phyloP scores from a whole-genome alignment of 2,888 invertebrate species.

The Hecatera dysodea region DNA sequence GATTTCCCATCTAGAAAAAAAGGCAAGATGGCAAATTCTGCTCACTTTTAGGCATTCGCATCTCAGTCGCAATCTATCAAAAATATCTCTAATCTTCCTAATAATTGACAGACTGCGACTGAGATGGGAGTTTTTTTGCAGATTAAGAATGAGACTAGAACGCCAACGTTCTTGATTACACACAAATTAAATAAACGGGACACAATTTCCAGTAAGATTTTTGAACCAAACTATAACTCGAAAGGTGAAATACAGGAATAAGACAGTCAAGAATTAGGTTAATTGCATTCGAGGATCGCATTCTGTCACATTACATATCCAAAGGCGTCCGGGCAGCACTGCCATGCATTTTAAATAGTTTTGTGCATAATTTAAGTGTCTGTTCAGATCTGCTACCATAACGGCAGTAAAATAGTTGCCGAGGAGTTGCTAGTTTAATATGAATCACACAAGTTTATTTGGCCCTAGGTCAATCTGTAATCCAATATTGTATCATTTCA shows the following conservation, averaged over 20 bases:
- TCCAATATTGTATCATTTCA: no score
- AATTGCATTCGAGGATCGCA: constrained; percentile 70
- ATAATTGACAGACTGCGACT: no score
- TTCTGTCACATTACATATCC: constrained; percentile 74
- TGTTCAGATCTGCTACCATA: constrained; percentile 2
- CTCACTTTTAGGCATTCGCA: no score
- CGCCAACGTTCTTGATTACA: not conserved
- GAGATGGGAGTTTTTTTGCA: no score
- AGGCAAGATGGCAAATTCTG: no score
- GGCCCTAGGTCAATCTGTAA: no score
- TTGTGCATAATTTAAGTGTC: constrained; percentile 64
- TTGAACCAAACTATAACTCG: constrained; percentile 31
- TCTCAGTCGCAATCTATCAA: no score
- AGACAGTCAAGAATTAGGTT: constrained; percentile 66
- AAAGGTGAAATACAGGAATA: constrained; percentile 42
- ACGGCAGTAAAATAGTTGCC: not conserved
- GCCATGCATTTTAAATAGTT: constrained; percentile 75
- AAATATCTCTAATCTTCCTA: no score
- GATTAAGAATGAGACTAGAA: no score
- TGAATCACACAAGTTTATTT: no score
- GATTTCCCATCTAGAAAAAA: no score
- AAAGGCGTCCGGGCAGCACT: constrained; percentile 57
- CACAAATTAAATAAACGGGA: constrained; percentile 5
- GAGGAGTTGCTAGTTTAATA: not conserved
- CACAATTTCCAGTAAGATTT: not conserved